Conservation (phyloP, 2,797 vertebrate genomes). For the Paguma larvata region DNA sequence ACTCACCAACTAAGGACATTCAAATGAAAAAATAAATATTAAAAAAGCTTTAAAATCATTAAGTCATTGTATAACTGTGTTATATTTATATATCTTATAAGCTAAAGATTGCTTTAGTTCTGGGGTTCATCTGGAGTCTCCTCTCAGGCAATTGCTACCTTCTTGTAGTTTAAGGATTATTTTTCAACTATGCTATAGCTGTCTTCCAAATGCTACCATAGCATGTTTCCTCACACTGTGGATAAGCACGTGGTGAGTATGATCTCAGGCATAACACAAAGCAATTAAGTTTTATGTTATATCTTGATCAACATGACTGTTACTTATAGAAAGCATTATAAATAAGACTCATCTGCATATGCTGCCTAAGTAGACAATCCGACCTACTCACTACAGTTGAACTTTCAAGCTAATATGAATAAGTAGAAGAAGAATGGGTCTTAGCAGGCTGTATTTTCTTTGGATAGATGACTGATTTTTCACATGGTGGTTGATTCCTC, state of each 20-base stretch:
- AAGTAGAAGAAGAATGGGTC: slow-evolving; percentile 40
- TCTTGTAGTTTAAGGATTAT: slow-evolving; percentile 7
- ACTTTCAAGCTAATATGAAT: slow-evolving; percentile 23
- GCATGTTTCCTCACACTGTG: slow-evolving; percentile 20
- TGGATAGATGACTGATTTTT: slow-evolving; percentile 75
- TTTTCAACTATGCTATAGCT: slow-evolving; percentile 23
- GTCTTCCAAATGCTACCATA: slow-evolving; percentile 33
- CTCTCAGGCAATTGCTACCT: slow-evolving; percentile 47
- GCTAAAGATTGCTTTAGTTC: slow-evolving; percentile 29
- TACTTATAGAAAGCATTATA: slow-evolving; percentile 43
- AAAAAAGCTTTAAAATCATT: not conserved
- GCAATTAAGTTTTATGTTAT: slow-evolving; percentile 28
- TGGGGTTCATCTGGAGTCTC: not conserved
- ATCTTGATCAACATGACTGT: slow-evolving; percentile 21
- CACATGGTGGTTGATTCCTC: not conserved
- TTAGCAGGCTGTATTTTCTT: slow-evolving; percentile 57
- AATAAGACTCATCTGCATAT: slow-evolving; percentile 46
- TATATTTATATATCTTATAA: slow-evolving; percentile 28
- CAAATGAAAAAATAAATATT: slow-evolving; percentile 32
- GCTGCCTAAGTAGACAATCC: slow-evolving; percentile 44
- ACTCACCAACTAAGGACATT: slow-evolving; percentile 46
- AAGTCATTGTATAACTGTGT: not conserved
- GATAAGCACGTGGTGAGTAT: not conserved
- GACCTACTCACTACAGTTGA: slow-evolving; percentile 36
- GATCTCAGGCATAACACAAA: slow-evolving; percentile 22